Percentiles rank a stretch among this genome's conserved stretches.
These are phyloP conservation scores for Hesperia comma DNA, from an alignment of 2,888 invertebrate species.

Conservation along the genomic window DNA sequence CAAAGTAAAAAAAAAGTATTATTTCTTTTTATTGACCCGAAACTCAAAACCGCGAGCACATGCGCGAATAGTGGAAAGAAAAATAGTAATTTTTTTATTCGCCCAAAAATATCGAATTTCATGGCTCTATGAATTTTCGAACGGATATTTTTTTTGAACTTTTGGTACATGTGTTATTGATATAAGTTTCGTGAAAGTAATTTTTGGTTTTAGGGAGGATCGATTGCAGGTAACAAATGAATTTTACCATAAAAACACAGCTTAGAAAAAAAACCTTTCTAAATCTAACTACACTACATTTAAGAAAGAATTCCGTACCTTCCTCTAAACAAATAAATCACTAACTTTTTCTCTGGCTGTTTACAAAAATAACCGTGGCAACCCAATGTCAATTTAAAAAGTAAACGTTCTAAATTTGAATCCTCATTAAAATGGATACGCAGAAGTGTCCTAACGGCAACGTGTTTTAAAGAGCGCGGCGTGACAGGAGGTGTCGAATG, in stretches of 20 bases:
- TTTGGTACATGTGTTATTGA: constrained; percentile 74
- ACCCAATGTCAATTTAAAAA: constrained; percentile 57
- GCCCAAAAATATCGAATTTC: constrained; percentile 79
- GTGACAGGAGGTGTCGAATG: constrained; percentile 64
- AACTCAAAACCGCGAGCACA: constrained; percentile 75
- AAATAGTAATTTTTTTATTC: constrained; percentile 72
- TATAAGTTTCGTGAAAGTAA: constrained; percentile 46
- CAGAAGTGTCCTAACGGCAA: constrained; percentile 50
- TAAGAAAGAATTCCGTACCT: constrained; percentile 21
- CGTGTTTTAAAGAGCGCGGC: constrained; percentile 48
- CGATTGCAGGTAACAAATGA: no score
- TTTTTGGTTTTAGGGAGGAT: constrained; percentile 16
- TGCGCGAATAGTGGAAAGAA: constrained; percentile 69
- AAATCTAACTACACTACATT: background rate
- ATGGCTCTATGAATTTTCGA: constrained; percentile 46
- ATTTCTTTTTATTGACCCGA: constrained; percentile 56
- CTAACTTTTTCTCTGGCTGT: constrained; percentile 27
- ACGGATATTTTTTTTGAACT: constrained; percentile 58
- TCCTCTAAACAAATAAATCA: constrained; percentile 34
- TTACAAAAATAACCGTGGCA: constrained; percentile 41
- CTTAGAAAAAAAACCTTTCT: background rate
- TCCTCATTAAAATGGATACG: constrained; percentile 65
- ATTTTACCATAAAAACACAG: no score
- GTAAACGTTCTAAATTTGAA: constrained; percentile 59
- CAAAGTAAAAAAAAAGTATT: constrained; percentile 59